A percentile compares a stretch with the other conserved stretches of the same genome.
Evolutionary conservation across 2,113 vertebrate genomes (phyloP).

Genomic region (Pelodiscus sinensis): DNA sequence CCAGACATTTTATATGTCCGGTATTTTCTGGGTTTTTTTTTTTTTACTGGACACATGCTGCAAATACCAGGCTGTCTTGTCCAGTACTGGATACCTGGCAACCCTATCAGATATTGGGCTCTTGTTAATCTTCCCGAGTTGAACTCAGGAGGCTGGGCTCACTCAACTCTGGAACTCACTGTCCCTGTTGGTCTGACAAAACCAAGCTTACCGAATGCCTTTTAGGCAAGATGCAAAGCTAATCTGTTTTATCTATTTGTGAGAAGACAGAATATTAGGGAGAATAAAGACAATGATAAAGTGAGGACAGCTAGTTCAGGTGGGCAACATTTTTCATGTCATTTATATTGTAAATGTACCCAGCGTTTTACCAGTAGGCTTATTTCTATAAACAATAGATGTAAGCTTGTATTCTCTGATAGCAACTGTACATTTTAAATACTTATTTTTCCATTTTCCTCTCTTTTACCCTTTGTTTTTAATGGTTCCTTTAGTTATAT

Average conservation of each 20-base stretch:
- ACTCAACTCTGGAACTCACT: not conserved
- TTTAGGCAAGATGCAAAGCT: not conserved
- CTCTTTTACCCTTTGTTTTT: not conserved
- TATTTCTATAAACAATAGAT: not conserved
- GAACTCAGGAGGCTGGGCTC: not conserved
- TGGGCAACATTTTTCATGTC: not conserved
- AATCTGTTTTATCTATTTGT: not conserved
- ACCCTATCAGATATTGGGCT: not conserved
- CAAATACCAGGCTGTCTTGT: no score
- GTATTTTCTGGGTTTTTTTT: no score
- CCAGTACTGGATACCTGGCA: no score
- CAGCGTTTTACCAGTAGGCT: not conserved
- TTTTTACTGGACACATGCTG: no score
- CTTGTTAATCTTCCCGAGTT: not conserved
- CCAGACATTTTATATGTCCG: no score
- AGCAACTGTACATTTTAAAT: fast-evolving
- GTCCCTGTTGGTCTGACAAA: not conserved
- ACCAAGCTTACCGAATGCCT: not conserved
- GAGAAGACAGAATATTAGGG: not conserved
- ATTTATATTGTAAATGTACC: not conserved
- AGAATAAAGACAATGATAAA: not conserved
- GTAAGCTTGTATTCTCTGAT: not conserved
- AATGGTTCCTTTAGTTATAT: not conserved
- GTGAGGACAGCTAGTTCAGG: not conserved
- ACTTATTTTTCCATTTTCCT: not conserved